A percentile compares a stretch with the other conserved stretches of the same genome.
Evolutionary conservation across 1,140 invertebrate genomes (phyloP).

Genomic region (Heliconius nattereri): DNA sequence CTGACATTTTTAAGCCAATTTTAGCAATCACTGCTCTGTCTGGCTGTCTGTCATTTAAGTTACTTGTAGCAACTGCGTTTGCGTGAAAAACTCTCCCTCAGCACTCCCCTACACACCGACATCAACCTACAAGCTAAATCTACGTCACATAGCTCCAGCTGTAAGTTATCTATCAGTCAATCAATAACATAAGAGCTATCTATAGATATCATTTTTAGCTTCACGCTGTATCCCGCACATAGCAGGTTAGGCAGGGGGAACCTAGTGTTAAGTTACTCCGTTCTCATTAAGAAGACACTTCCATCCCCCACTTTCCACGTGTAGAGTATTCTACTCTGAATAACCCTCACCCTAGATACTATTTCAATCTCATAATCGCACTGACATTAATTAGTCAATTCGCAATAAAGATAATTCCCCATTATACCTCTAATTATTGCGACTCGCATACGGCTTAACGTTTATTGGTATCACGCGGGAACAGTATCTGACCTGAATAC

Average conservation of each 20-base stretch:
- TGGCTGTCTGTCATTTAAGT: not conserved
- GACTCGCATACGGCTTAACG: not conserved
- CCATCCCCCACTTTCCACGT: too few species aligned
- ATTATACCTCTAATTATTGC: not conserved
- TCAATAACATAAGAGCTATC: too few species aligned
- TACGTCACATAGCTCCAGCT: too few species aligned
- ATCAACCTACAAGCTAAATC: too few species aligned
- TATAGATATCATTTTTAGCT: too few species aligned
- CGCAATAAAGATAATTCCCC: not conserved
- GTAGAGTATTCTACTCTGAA: too few species aligned
- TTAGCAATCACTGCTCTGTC: not conserved
- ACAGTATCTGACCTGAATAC: not conserved
- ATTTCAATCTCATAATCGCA: not conserved
- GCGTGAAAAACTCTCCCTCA: not conserved
- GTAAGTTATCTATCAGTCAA: too few species aligned
- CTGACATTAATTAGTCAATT: not conserved
- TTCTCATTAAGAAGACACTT: too few species aligned
- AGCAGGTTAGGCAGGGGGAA: too few species aligned
- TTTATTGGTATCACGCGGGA: slow-evolving; percentile 3
- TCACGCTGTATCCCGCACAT: too few species aligned
- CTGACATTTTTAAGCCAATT: slow-evolving; percentile 16
- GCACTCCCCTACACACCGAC: too few species aligned
- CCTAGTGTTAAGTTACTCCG: too few species aligned
- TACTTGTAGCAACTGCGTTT: not conserved
- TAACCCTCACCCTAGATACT: not conserved